Base-by-base conservation (phyloP, 2,797 vertebrate species). In the Channa striata region DNA sequence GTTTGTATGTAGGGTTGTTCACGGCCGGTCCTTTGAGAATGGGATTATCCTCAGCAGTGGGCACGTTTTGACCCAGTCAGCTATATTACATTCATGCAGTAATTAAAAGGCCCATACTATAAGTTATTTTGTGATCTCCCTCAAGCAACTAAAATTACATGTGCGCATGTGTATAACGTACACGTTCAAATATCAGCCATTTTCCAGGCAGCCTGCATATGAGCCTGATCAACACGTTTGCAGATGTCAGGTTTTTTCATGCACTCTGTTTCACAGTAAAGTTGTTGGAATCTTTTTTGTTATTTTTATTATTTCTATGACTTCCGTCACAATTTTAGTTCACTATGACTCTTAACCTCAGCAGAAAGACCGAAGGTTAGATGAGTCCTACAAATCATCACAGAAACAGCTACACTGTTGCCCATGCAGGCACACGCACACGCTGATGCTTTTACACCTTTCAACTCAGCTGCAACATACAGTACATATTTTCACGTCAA, bases 81-180 rank as follows among this genome's bases (percentile, higher is more conserved):
- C 56, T 51, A 6, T 72, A 69, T 80, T 69, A 17, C 78, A 74
- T 59, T 65, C 43, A 53, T 74, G 49, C 40, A 37, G 70, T 88
- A 85, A 90, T 89, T 90, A 88, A 86, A 84, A 62, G 67, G 36
- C 33, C 1, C 63, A 30, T 30, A 30, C 25, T 16, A 48, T 48
- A 68, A 72, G 85, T 78, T 71, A 89, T 73, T 80, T 66, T 84
- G 72, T 50, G 71, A 88, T 84, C 71, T 62, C 54, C 81, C 51
- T 59, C 11, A 6, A 72, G 74, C 12, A 17, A 74, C 70, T 80
- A 63, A 2, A 8, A 74, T 88, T 77, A 75, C 39, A 42, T 68
- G 56, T 50, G 42, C 43, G 68, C 48, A 25, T 74, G 74, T 72
- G 59, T 80, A 56, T 63, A 54, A 49, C 60, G 59, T 76, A 37